Conservation (phyloP, 92 coral and sea anemone species). For the Pocillopora grandis region DNA sequence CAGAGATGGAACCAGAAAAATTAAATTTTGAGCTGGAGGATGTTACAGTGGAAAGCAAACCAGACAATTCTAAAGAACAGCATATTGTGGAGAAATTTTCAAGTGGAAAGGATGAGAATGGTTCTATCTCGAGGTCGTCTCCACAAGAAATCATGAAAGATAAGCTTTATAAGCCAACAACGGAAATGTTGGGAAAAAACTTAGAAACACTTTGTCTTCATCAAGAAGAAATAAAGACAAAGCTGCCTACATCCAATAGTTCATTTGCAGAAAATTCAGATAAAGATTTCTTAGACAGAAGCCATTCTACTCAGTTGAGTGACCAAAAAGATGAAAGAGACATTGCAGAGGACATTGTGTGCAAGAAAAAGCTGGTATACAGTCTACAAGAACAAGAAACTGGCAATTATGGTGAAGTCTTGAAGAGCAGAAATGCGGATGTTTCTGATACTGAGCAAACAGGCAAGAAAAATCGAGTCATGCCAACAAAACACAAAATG, state of each 20-base stretch:
- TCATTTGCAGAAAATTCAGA: conserved; percentile 5
- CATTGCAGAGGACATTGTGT: neutral
- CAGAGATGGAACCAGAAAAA: conserved; percentile 4
- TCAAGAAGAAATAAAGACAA: neutral
- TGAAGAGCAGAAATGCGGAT: neutral
- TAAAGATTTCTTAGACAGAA: neutral
- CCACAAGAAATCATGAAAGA: neutral
- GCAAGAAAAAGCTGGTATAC: conserved; percentile 25
- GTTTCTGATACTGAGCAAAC: neutral
- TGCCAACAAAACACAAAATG: neutral
- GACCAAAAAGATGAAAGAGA: conserved; percentile 1
- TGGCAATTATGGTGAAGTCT: neutral
- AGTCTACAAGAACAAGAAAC: neutral
- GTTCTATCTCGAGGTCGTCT: neutral
- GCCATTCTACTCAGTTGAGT: neutral
- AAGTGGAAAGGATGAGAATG: neutral
- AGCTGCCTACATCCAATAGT: neutral
- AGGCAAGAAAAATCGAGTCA: neutral
- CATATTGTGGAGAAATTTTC: neutral
- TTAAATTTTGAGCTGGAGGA: neutral
- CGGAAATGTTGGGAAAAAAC: neutral
- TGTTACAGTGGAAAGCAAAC: neutral
- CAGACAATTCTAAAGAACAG: neutral
- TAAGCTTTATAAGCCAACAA: neutral
- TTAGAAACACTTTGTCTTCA: conserved; percentile 9